phyloP scores from a whole-genome alignment of 2,888 invertebrate species.

The Polietes domitor region DNA sequence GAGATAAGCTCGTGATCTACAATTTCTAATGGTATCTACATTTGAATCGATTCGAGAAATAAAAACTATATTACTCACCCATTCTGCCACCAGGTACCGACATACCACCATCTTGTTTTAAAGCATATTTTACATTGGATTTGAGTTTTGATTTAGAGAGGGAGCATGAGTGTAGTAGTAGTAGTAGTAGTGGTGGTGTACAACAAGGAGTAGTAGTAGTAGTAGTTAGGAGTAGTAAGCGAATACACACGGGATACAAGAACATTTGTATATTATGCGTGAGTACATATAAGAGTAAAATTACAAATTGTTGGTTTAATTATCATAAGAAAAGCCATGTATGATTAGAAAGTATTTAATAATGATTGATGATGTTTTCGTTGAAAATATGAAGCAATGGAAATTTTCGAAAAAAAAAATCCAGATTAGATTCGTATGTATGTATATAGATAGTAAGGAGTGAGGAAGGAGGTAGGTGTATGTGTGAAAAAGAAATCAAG shows the following conservation, averaged over 20 bases:
- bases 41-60: neutral
- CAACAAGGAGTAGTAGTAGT: constrained; percentile 42
- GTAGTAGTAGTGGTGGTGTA: constrained; percentile 48
- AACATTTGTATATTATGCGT: constrained; percentile 26
- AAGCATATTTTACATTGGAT: constrained; percentile 67
- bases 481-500: constrained; percentile 27
- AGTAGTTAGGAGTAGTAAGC: constrained; percentile 60
- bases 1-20: neutral
- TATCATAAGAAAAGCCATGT: neutral
- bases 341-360: constrained; percentile 5
- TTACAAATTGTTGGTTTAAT: neutral
- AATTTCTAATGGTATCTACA: neutral
- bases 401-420: constrained; percentile 12
- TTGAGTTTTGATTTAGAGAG: constrained; percentile 39
- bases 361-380: neutral
- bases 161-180: constrained; percentile 34
- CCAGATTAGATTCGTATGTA: constrained; percentile 10
- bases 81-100: constrained; percentile 79
- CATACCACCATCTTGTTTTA: constrained; percentile 78
- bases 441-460: constrained; percentile 26
- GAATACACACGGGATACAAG: constrained; percentile 44
- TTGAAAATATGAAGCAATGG: neutral
- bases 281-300: constrained; percentile 5
- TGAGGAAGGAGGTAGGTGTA: constrained; percentile 43
- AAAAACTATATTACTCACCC: constrained; percentile 76